These are phyloP conservation scores for Piliocolobus tephrosceles DNA, from an alignment of 2,113 vertebrate species.

Conservation along the genomic window DNA sequence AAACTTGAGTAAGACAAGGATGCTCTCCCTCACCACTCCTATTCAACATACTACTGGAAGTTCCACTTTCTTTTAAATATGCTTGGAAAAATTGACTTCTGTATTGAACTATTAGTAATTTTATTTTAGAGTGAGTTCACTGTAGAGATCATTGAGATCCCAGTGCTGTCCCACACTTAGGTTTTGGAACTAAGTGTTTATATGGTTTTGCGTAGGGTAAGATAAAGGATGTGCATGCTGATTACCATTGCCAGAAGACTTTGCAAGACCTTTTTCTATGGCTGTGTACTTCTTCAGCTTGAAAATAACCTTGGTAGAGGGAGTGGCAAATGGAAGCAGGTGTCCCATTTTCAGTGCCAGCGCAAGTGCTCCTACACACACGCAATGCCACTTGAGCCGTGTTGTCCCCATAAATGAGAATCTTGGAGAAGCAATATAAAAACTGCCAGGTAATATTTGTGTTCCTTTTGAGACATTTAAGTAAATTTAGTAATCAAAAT, in stretches of 20 bases:
- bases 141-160: neutral
- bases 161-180: neutral
- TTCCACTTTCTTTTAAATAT: neutral
- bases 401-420: neutral
- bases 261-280: neutral
- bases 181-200: neutral
- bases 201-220: neutral
- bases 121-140: conserved; percentile 9
- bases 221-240: neutral
- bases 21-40: too few relatives aligned
- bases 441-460: neutral
- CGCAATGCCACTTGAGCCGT: accelerated
- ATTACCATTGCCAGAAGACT: neutral
- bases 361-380: neutral
- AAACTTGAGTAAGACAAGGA: too few relatives aligned
- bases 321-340: neutral
- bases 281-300: neutral
- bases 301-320: neutral
- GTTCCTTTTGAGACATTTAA: neutral
- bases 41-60: too few relatives aligned
- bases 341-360: neutral
- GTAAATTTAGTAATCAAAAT: neutral
- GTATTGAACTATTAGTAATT: neutral
- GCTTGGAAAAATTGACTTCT: neutral
- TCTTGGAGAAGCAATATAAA: conserved; percentile 4